Percentiles rank a stretch among this genome's conserved stretches.
These are phyloP conservation scores for Arion vulgaris DNA, from an alignment of 1,140 invertebrate genomes.

Conservation along the genomic window DNA sequence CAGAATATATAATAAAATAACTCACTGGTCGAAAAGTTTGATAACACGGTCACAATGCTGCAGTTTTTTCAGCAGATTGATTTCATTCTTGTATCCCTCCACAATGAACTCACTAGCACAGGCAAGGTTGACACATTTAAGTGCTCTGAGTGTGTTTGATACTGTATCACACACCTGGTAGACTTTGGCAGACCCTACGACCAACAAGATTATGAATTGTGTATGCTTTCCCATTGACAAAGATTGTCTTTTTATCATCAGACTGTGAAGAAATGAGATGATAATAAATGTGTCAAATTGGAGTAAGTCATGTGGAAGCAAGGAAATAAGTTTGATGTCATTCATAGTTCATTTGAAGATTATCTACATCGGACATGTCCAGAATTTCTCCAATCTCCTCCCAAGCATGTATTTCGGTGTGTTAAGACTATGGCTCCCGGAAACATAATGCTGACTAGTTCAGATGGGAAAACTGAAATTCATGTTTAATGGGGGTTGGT, in stretches of 20 bases:
- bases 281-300: neutral
- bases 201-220: slow-evolving; percentile 74
- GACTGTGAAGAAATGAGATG: slow-evolving; percentile 32
- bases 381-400: too few relatives aligned
- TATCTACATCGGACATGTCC: too few relatives aligned
- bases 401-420: too few relatives aligned
- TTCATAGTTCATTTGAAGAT: too few relatives aligned
- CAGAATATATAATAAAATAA: slow-evolving; percentile 66
- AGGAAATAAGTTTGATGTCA: neutral
- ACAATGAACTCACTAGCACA: slow-evolving; percentile 78
- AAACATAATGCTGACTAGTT: too few relatives aligned
- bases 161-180: slow-evolving; percentile 73
- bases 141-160: slow-evolving; percentile 70
- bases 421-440: too few relatives aligned
- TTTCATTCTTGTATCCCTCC: slow-evolving; percentile 91
- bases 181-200: slow-evolving; percentile 76
- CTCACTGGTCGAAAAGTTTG: slow-evolving; percentile 90
- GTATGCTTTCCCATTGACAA: slow-evolving; percentile 72
- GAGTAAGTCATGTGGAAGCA: neutral
- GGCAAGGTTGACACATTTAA: slow-evolving; percentile 75
- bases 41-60: slow-evolving; percentile 88
- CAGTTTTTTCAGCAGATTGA: slow-evolving; percentile 85
- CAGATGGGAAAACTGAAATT: too few relatives aligned
- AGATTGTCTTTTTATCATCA: slow-evolving; percentile 44
- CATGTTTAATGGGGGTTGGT: too few relatives aligned